phyloP scores from a whole-genome alignment of 2,797 vertebrate genomes.

The Spea hammondii region DNA sequence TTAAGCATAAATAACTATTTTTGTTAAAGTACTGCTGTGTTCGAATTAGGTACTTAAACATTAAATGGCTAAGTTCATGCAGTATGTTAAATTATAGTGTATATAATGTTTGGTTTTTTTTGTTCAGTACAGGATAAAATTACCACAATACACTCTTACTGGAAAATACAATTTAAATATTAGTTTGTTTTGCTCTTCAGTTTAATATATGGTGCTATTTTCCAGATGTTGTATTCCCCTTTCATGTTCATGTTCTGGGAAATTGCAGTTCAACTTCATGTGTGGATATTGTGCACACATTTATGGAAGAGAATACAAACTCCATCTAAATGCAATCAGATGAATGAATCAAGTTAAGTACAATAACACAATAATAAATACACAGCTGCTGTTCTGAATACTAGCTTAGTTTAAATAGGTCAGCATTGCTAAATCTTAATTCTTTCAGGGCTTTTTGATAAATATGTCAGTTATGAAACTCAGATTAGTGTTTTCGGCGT shows the following conservation, averaged over 20 bases:
- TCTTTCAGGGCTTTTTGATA: slow-evolving; percentile 49
- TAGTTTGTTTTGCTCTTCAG: slow-evolving; percentile 9
- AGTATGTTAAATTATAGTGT: neutral
- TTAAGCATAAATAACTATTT: neutral
- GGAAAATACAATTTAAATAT: neutral
- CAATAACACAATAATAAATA: slow-evolving; percentile 50
- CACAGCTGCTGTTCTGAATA: slow-evolving; percentile 52
- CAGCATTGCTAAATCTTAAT: slow-evolving; percentile 51
- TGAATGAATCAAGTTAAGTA: slow-evolving; percentile 50
- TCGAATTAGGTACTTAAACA: neutral
- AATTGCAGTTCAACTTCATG: slow-evolving; percentile 20
- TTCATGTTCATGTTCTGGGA: slow-evolving; percentile 22
- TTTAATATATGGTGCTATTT: slow-evolving; percentile 19
- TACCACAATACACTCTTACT: neutral
- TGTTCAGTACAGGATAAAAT: neutral
- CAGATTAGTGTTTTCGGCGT: slow-evolving; percentile 50
- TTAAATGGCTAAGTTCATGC: neutral
- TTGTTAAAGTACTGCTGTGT: neutral
- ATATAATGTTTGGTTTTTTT: neutral
- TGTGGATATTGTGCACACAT: slow-evolving; percentile 45
- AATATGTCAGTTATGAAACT: slow-evolving; percentile 54
- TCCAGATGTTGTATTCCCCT: slow-evolving; percentile 26
- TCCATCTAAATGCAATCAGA: slow-evolving; percentile 49
- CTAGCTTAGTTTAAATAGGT: slow-evolving; percentile 53
- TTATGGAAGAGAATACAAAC: slow-evolving; percentile 47